phyloP scores from a whole-genome alignment of 2,797 vertebrate species.

The Pampus argenteus region DNA sequence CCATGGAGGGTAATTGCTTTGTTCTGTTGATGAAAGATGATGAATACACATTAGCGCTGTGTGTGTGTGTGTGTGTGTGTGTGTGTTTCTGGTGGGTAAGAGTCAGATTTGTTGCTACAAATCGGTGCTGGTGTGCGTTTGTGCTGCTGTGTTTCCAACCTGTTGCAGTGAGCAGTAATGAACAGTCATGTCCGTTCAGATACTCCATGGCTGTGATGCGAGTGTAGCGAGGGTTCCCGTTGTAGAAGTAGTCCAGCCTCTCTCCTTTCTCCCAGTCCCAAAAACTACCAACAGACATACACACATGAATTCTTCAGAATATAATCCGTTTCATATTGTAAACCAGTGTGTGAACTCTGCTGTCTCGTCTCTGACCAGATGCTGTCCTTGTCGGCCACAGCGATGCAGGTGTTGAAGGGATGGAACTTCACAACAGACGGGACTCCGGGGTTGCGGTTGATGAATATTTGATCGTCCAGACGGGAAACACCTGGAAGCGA shows the following conservation, averaged over 20 bases:
- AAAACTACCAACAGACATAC: constrained; percentile 81
- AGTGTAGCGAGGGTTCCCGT: constrained; percentile 96
- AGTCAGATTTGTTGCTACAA: constrained; percentile 51
- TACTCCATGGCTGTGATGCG: constrained; percentile 98
- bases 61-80: constrained; percentile 6
- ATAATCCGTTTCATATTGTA: background rate
- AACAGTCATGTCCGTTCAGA: constrained; percentile 96
- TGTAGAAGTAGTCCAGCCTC: constrained; percentile 97
- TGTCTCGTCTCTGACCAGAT: constrained; percentile 87
- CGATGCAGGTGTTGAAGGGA: constrained; percentile 96
- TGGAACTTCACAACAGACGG: constrained; percentile 98
- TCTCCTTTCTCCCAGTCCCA: constrained; percentile 99
- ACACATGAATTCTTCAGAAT: background rate
- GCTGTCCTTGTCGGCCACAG: constrained; percentile 97
- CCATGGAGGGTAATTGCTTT: constrained; percentile 54
- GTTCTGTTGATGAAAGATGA: constrained; percentile 60
- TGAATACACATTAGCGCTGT: constrained; percentile 39
- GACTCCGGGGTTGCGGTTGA: constrained; percentile 96
- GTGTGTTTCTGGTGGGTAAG: constrained; percentile 6
- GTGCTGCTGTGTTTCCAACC: constrained; percentile 76
- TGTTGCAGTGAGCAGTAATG: constrained; percentile 94
- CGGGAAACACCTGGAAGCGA: constrained; percentile 88
- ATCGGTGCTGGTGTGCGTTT: constrained; percentile 33
- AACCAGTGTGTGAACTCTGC: background rate
- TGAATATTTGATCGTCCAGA: constrained; percentile 98